Evolutionary conservation across 2,797 vertebrate species (phyloP).

Genomic region (Cichlasoma orientale): DNA sequence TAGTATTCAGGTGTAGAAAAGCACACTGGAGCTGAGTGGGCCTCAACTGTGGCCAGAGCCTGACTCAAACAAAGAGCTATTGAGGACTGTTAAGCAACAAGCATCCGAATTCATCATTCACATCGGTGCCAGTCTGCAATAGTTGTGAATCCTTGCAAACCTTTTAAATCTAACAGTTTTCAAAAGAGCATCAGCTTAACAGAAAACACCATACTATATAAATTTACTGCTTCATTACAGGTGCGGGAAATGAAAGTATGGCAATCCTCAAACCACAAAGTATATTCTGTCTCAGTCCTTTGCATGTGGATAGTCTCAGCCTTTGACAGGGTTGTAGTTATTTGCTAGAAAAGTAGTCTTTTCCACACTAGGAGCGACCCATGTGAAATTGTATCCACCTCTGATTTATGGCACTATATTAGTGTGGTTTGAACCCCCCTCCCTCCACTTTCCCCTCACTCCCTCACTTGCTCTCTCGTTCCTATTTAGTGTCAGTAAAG

Average conservation of each 20-base stretch:
- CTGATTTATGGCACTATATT: neutral
- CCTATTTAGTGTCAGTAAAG: neutral
- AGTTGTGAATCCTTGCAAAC: neutral
- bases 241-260: neutral
- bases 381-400: neutral
- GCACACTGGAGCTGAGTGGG: constrained; percentile 50
- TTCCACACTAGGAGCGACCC: neutral
- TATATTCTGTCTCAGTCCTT: neutral
- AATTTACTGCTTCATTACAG: neutral
- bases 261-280: neutral
- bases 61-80: constrained; percentile 42
- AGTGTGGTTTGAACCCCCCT: neutral
- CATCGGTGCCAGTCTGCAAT: constrained; percentile 1
- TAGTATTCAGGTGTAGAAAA: constrained; percentile 57
- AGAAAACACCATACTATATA: neutral
- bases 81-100: constrained; percentile 29
- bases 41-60: constrained; percentile 38
- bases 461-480: neutral
- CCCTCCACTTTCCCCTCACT: neutral
- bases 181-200: neutral
- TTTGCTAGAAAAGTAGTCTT: neutral
- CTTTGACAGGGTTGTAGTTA: neutral
- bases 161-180: neutral
- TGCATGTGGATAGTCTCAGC: neutral
- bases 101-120: constrained; percentile 28